A percentile compares a stretch with the other conserved stretches of the same genome.
These are phyloP conservation scores for Periphyllus acericola DNA, from an alignment of 2,888 invertebrate species.

Conservation along the genomic window DNA sequence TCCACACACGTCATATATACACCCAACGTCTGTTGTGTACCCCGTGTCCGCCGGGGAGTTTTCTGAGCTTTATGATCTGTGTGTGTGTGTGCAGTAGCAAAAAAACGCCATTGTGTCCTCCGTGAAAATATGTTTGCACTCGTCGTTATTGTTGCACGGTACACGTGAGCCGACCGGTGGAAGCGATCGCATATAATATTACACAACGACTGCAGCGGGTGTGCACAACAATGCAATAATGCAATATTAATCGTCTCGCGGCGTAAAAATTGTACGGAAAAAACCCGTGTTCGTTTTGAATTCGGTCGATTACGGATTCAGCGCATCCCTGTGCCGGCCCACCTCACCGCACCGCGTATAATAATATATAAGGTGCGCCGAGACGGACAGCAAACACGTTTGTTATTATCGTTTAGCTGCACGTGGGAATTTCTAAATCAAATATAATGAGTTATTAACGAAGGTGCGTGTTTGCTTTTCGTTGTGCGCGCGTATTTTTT, in stretches of 20 bases:
- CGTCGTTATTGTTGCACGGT: neutral
- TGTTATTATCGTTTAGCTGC: constrained; percentile 10
- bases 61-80: neutral
- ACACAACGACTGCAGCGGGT: neutral
- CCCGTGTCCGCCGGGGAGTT: neutral
- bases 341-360: neutral
- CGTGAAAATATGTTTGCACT: neutral
- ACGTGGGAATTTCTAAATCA: constrained; percentile 24
- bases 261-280: neutral
- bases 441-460: constrained; percentile 30
- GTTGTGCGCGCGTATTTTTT: neutral
- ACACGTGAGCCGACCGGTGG: neutral
- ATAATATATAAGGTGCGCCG: too few species aligned
- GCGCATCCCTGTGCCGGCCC: too few species aligned
- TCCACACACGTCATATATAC: neutral
- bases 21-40: too few species aligned
- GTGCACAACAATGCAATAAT: neutral
- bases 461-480: constrained; percentile 5
- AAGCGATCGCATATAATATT: constrained; percentile 9
- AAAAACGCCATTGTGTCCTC: neutral
- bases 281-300: constrained; percentile 7
- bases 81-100: neutral
- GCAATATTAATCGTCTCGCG: neutral
- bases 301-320: neutral
- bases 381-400: constrained; percentile 22